Base-by-base conservation (phyloP, 2,888 invertebrate species). In the Zhuqinia jingwanae region DNA sequence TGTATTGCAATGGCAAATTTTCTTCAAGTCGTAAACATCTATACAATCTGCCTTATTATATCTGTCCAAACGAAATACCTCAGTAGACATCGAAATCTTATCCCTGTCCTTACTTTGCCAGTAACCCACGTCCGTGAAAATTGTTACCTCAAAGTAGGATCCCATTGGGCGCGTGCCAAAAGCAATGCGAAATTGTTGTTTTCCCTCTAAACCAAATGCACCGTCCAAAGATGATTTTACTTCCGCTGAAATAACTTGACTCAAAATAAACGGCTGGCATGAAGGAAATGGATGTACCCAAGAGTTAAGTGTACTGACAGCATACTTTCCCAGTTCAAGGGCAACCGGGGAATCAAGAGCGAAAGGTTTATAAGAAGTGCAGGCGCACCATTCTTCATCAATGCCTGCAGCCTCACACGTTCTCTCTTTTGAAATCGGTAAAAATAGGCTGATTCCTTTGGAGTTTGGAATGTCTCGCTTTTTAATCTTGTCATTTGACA, bases 381-480 rank as follows among this genome's bases (percentile, higher is more conserved):
- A 88, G 0, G 73, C 25, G 22, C 88, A 88, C 88, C 88, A 88
- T 47, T 75, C 73, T 25, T 73, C 73, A 47, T 87, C 87, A 22
- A 88, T 83, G 6, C 75, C 80, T 3, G 85, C 87, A 10, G 45
- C 36, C 17, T 56, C 36, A 70, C 88, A 88, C 1, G 75, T 85
- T 11, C 87, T 70, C 8, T 75, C 56, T 13, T 78, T 79, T 3
- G 87, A 65, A 27, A 88, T n/a, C 1, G 75, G 78, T 13, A 68
- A 27, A 60, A 88, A 88, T 20, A 88, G 63, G 73, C 82, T 82
- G 13, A 58, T 27, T 10, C 60, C 56, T 20, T 63, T 70, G 8
- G 30, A 50, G 3, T 1, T 13, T 3, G 47, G 63, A 6, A 15
- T 22, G n/a, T 1, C 20, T n/a, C 65, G 6, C 3, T 83, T 50